These are phyloP conservation scores for Pitta sordida DNA, from an alignment of 2,113 vertebrate genomes.

Conservation along the genomic window DNA sequence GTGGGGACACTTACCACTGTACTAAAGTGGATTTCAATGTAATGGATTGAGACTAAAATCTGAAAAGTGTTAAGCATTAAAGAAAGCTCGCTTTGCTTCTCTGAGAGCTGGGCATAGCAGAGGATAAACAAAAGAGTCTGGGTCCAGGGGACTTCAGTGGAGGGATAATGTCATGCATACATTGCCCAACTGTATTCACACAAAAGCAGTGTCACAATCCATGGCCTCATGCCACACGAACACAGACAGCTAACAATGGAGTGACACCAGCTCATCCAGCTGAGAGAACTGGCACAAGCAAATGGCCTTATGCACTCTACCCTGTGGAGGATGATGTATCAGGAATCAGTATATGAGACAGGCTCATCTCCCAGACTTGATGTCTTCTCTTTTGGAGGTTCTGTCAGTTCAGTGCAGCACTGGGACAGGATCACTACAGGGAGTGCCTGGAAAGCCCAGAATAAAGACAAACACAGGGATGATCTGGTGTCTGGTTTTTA, in stretches of 20 bases:
- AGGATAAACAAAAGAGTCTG: neutral
- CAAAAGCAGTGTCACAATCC: neutral
- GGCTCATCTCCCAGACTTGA: neutral
- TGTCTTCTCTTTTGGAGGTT: neutral
- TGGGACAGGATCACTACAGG: neutral
- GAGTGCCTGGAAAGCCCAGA: neutral
- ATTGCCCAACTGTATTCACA: fast-evolving
- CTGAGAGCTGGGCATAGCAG: neutral
- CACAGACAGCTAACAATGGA: neutral
- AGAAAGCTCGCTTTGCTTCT: neutral
- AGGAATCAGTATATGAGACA: neutral
- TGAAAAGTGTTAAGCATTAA: neutral
- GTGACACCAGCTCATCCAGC: neutral
- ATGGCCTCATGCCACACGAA: neutral
- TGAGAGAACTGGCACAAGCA: neutral
- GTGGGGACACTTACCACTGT: too few species aligned
- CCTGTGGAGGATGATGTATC: neutral
- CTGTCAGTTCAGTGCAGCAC: neutral
- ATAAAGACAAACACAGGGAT: neutral
- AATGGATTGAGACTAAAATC: neutral
- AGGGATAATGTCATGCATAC: fast-evolving
- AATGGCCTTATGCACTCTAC: neutral
- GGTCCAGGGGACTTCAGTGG: neutral
- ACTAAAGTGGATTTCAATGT: too few species aligned
- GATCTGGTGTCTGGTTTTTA: neutral